Evolutionary conservation across 2,797 vertebrate species (phyloP).

Genomic region (Pteronotus mesoamericanus): DNA sequence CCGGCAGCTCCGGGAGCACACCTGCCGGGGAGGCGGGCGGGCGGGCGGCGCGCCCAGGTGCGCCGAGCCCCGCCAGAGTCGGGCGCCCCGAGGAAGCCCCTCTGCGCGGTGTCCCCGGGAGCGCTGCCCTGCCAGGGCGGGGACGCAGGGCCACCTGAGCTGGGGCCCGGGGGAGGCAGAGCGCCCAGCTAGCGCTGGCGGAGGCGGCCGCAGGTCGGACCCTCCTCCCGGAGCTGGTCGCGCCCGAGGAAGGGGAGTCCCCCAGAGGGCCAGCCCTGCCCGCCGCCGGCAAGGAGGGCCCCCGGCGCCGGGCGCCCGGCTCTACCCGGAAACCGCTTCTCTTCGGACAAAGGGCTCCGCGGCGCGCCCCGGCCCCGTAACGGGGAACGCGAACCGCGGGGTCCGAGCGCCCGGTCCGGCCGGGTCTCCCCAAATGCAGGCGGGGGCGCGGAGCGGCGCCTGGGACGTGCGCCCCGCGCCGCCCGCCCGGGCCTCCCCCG

Average conservation of each 20-base stretch:
- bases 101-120: not conserved
- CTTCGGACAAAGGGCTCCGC: constrained; percentile 59
- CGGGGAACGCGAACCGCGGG: not conserved
- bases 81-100: not conserved
- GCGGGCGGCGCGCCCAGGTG: constrained; percentile 51
- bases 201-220: not conserved
- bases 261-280: not conserved
- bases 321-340: constrained; percentile 52
- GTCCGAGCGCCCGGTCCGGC: not conserved
- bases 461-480: not conserved
- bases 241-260: not conserved
- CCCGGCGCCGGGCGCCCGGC: constrained; percentile 64
- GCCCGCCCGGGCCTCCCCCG: not conserved
- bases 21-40: constrained; percentile 35
- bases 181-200: not conserved
- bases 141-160: not conserved
- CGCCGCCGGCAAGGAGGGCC: not conserved
- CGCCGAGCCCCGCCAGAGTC: not conserved
- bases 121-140: not conserved
- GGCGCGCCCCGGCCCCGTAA: not conserved
- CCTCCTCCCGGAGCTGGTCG: not conserved
- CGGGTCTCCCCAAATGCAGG: not conserved
- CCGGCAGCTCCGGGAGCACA: not conserved
- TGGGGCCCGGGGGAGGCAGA: not conserved
- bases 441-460: not conserved